These are phyloP conservation scores for Helogale parvula DNA, from an alignment of 2,113 vertebrate species.

Conservation along the genomic window DNA sequence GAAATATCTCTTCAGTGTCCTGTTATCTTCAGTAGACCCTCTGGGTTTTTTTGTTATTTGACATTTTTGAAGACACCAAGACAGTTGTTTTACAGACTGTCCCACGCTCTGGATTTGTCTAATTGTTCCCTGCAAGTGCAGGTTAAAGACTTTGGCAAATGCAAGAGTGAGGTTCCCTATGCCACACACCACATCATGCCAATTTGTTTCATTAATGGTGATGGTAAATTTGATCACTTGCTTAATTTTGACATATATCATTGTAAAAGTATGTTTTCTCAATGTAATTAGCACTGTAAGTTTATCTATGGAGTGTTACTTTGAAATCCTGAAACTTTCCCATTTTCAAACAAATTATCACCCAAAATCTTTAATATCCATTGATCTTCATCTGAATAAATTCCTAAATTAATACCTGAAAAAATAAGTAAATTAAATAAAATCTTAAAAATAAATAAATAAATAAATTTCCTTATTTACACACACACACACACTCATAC, in stretches of 20 bases:
- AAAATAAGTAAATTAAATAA: neutral
- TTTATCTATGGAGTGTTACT: neutral
- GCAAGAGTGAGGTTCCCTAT: neutral
- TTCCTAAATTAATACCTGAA: neutral
- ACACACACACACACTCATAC: too few species aligned
- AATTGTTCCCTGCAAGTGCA: neutral
- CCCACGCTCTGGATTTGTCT: neutral
- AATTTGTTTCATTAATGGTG: neutral
- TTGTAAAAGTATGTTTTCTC: neutral
- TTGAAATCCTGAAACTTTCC: neutral
- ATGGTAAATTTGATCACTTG: neutral
- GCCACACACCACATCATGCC: neutral
- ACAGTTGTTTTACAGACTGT: neutral
- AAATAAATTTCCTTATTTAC: neutral
- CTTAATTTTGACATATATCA: neutral
- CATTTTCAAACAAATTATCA: neutral
- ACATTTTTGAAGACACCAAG: neutral
- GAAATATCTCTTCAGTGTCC: neutral
- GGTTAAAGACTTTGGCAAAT: neutral
- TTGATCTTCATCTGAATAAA: neutral
- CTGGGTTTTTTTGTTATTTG: neutral
- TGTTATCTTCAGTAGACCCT: neutral
- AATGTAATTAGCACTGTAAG: neutral
- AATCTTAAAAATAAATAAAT: neutral
- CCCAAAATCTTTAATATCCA: neutral